Conservation (phyloP, 2,888 invertebrate species). For the Entomobrya multifasciata region DNA sequence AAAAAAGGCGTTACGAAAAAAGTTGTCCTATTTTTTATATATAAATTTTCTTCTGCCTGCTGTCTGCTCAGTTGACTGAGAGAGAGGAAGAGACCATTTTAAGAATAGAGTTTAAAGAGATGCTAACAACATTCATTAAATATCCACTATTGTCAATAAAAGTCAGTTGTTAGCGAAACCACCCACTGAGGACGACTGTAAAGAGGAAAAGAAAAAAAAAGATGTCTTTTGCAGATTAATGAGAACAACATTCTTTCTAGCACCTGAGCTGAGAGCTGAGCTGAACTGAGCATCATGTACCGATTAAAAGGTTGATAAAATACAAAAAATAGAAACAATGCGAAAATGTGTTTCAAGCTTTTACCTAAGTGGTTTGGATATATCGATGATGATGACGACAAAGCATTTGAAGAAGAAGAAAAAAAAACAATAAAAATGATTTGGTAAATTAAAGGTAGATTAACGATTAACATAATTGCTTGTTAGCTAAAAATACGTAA, state of each 20-base stretch:
- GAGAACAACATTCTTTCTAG: constrained; percentile 18
- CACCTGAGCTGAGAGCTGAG: constrained; percentile 36
- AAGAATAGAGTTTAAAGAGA: background rate
- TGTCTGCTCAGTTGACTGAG: no score
- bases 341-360: background rate
- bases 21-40: background rate
- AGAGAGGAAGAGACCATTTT: no score
- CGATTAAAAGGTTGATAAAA: background rate
- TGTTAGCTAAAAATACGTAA: no score
- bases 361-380: no score
- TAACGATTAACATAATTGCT: no score
- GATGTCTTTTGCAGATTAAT: constrained; percentile 38
- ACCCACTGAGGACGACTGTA: constrained; percentile 49
- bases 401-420: no score
- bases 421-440: no score
- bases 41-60: background rate
- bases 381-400: no score
- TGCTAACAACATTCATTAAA: constrained; percentile 49
- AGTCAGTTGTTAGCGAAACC: constrained; percentile 58
- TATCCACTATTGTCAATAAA: constrained; percentile 64
- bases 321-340: constrained; percentile 9
- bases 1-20: no score
- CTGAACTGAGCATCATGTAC: no score
- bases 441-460: no score
- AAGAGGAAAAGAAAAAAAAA: background rate